Evolutionary conservation across 1,140 invertebrate species (phyloP).

Genomic region (Orius insidiosus): DNA sequence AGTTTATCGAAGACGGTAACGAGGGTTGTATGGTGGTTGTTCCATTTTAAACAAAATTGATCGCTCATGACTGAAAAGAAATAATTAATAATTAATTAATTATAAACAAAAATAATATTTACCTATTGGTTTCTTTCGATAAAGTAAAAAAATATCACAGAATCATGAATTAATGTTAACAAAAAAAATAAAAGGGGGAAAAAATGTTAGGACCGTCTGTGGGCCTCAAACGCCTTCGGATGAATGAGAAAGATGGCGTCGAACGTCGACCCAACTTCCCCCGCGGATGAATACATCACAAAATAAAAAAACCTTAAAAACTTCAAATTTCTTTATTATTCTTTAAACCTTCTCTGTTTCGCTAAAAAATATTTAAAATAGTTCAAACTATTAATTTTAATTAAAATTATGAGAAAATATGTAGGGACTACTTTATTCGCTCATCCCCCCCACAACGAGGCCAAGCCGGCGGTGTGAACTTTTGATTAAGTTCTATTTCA

Average conservation of each 20-base stretch:
- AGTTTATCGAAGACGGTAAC: conserved; percentile 33
- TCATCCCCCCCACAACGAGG: no score
- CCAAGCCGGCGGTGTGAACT: no score
- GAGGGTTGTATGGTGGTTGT: conserved; percentile 36
- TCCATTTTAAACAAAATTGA: conserved; percentile 39
- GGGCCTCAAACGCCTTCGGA: neutral
- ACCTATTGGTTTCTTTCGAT: conserved; percentile 8
- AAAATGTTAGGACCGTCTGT: neutral
- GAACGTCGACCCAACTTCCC: neutral
- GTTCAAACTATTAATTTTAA: no score
- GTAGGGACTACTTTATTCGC: no score
- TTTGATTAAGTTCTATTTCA: no score
- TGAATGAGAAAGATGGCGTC: conserved; percentile 3
- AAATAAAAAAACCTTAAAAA: no score
- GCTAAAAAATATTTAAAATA: no score
- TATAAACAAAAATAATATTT: neutral
- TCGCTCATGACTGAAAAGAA: conserved; percentile 24
- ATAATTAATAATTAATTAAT: neutral
- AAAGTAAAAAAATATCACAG: conserved; percentile 12
- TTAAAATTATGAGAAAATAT: no score
- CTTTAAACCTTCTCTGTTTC: no score
- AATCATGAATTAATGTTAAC: conserved; percentile 4
- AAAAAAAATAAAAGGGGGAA: neutral
- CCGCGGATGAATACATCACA: conserved; percentile 9
- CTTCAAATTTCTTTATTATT: no score